Evolutionary conservation across 2,113 vertebrate genomes (phyloP), one percentile per base, ranked within the genome.

Genomic region (Polypterus senegalus): DNA sequence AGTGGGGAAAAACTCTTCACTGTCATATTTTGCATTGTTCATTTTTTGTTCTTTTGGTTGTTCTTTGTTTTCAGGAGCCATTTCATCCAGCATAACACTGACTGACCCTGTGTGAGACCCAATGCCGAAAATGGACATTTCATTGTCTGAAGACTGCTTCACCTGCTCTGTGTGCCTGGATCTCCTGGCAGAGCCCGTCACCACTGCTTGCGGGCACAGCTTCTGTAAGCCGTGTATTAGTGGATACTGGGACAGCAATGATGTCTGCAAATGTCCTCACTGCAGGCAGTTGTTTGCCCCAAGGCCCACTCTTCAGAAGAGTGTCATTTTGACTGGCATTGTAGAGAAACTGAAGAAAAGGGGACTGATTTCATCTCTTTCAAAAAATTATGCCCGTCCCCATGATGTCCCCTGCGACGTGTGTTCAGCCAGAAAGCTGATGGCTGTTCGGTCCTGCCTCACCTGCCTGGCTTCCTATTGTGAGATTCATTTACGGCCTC

Each of bases 101-200:
- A 27, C 27, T 27, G 27, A 2, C 27, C 27, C 27, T 27, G 27
- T 27, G 27, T 27, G 27, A 27, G 27, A 27, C 27, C 27, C 27
- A 27, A 27, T 27, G 27, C 27, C 27, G 27, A 27, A 27, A 27
- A 27, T 27, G 27, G 27, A 27, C 27, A 27, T 27, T 27, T 27
- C 27, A 27, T 27, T 27, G 2, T 27, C 27, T 27, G 27, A 27
- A 27, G 27, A 27, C 27, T 27, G 27, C 27, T 81, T 84, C 69
- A 72, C 57, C 61, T 84, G 82, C 65, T 77, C 80, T n/a, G 79
- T 84, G 52, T 84, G 82, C 58, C 71, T 78, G 7, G 79, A 83
- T 1, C 57, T 81, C 43, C 82, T 84, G 72, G 75, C 4, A 3
- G 81, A 76, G 63, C 82, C 82, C 0, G 74, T 74, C 1, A 76